Evolutionary conservation across 2,888 invertebrate genomes (phyloP).

Genomic region (Ormyrus pomaceus): DNA sequence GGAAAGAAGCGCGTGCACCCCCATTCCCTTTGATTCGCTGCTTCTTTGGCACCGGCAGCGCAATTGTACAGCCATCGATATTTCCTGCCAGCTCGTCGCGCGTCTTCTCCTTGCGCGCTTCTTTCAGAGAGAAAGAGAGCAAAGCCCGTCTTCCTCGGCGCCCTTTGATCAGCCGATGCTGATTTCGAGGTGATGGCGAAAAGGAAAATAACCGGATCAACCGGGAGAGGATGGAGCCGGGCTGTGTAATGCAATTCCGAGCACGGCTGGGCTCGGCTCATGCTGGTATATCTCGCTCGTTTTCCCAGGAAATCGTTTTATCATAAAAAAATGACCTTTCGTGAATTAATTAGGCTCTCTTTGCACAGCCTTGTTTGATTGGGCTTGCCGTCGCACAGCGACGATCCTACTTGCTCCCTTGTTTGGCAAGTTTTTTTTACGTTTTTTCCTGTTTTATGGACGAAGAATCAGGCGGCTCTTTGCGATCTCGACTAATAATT

Average conservation of each 20-base stretch:
- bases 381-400: not conserved
- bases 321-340: not conserved
- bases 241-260: constrained; percentile 31
- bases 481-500: too few relatives aligned
- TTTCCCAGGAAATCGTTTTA: constrained; percentile 8
- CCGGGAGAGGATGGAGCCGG: constrained; percentile 8
- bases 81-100: not conserved
- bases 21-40: constrained; percentile 37
- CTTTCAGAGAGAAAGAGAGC: not conserved
- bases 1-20: not conserved
- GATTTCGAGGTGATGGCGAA: not conserved
- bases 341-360: not conserved
- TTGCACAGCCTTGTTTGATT: not conserved
- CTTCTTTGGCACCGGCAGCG: not conserved
- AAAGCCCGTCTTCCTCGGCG: constrained; percentile 3
- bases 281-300: not conserved
- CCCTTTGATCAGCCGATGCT: constrained; percentile 43
- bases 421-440: too few relatives aligned
- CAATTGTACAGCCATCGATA: not conserved
- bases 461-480: too few relatives aligned
- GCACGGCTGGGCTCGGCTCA: not conserved
- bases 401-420: not conserved
- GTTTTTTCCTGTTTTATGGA: too few relatives aligned
- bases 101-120: not conserved
- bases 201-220: constrained; percentile 15